phyloP scores from a whole-genome alignment of 2,888 invertebrate species.

The Ophioninae sp. region DNA sequence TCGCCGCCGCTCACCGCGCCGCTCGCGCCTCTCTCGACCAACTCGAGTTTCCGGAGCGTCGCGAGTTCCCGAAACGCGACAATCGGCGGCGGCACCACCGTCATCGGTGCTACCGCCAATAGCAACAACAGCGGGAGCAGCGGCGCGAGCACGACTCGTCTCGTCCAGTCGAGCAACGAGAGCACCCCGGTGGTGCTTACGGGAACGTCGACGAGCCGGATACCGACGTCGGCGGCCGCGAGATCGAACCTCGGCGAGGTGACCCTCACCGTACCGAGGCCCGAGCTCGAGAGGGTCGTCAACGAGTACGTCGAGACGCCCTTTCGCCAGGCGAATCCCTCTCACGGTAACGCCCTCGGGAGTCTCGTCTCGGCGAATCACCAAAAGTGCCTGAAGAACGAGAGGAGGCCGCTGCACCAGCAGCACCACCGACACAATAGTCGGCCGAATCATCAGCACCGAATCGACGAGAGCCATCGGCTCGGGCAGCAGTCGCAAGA shows the following conservation, averaged over 20 bases:
- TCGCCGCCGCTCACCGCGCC: slow-evolving; percentile 72
- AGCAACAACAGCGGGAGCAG: not conserved
- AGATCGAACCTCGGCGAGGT: slow-evolving; percentile 78
- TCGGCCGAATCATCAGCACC: slow-evolving; percentile 63
- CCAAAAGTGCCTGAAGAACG: slow-evolving; percentile 72
- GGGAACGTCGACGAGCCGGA: not conserved
- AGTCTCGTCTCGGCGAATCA: slow-evolving; percentile 61
- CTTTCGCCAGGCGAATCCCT: slow-evolving; percentile 82
- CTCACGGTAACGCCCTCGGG: slow-evolving; percentile 55
- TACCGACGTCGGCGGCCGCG: not conserved
- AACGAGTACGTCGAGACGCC: slow-evolving; percentile 98
- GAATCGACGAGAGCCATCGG: slow-evolving; percentile 63
- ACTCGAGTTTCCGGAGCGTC: slow-evolving; percentile 72
- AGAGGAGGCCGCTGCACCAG: slow-evolving; percentile 67
- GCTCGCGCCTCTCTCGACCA: slow-evolving; percentile 82
- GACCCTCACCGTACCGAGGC: slow-evolving; percentile 87
- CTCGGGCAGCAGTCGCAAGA: slow-evolving; percentile 56
- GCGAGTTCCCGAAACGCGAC: slow-evolving; percentile 52
- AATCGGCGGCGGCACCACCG: slow-evolving; percentile 35
- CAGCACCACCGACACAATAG: slow-evolving; percentile 59
- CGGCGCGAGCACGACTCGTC: slow-evolving; percentile 80
- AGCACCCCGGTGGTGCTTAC: slow-evolving; percentile 49
- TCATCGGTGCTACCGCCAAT: slow-evolving; percentile 30
- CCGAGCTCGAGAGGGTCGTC: slow-evolving; percentile 91
- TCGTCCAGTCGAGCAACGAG: slow-evolving; percentile 78